Base-by-base conservation (phyloP, 2,113 vertebrate species). In the Gallinago paraguaiae region DNA sequence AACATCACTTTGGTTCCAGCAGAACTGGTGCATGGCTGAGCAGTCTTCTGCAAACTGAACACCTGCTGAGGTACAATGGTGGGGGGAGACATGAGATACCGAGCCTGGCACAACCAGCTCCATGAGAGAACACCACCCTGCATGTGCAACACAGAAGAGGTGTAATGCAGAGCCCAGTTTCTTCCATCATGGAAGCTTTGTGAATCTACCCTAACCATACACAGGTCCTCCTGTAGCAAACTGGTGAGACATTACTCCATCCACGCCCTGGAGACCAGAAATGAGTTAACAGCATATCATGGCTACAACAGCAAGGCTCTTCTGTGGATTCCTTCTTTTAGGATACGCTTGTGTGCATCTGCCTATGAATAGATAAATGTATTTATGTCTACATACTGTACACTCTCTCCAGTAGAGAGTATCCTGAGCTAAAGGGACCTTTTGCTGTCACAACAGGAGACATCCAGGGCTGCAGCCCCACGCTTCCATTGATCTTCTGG, bases 71-170 rank as follows among this genome's bases (percentile, higher is more conserved):
- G 54, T 41, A 37, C 31, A 69, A 65, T 0, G 3, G 15, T 35
- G 20, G 6, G 41, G 33, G 56, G 8, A 86, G 46, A 81, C 1
- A 2, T 1, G 17, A 82, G 48, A 72, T 13, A 50, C 15, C 1
- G 5, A 88, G 53, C 31, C 30, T 14, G 25, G 64, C 28, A 92
- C 54, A 27, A 31, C 27, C 23, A 76, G 71, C 8, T 24, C 57
- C 2, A 0, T 6, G 31, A 69, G 11, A 72, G 71, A 61, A 37
- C 0, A 0, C 16, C 20, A 57, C 4, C 30, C 63, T 50, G 46
- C 67, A 59, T 6, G 6, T 4, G 61, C 33, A 72, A 3, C 0
- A 0, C 41, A 41, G 45, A 68, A 78, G 28, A 53, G 53, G n/a
- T 35, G 24, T 43, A 69, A 69, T 0, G 1, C 43, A 69, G 14